These are phyloP conservation scores for Margarornis squamiger DNA, from an alignment of 2,797 vertebrate genomes.

Conservation along the genomic window DNA sequence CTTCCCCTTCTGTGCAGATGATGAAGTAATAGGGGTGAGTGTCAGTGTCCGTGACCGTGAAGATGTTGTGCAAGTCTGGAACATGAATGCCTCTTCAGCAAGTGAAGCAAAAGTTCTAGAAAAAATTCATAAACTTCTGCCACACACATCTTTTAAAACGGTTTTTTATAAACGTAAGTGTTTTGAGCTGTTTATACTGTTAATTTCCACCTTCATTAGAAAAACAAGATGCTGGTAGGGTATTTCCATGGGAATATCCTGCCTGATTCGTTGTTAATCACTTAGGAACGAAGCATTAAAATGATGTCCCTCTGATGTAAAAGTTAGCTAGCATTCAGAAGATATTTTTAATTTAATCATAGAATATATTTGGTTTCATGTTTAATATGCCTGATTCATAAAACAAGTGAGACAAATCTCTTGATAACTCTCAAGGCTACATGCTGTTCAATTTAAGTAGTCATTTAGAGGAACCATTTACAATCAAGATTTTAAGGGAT, in stretches of 20 bases:
- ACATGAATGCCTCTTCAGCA: constrained; percentile 87
- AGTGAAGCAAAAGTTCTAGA: constrained; percentile 89
- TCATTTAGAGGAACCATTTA: not conserved
- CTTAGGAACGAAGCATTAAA: not conserved
- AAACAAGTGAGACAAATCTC: not conserved
- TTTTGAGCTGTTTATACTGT: not conserved
- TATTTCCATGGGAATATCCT: not conserved
- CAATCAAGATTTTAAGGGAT: not conserved
- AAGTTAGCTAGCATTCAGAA: not conserved
- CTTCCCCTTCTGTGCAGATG: constrained; percentile 77
- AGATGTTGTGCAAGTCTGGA: constrained; percentile 94
- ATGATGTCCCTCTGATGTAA: not conserved
- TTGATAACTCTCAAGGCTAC: not conserved
- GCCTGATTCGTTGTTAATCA: not conserved
- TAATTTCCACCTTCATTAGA: not conserved
- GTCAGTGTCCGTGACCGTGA: constrained; percentile 92
- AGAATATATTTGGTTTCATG: not conserved
- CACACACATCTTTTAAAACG: constrained; percentile 89
- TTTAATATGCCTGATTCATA: not conserved
- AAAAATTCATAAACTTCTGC: constrained; percentile 91
- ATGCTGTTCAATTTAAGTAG: not conserved
- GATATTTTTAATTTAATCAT: not conserved
- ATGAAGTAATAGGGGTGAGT: constrained; percentile 94
- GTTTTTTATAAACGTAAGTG: constrained; percentile 98
- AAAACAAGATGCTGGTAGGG: not conserved